A percentile compares a stretch with the other conserved stretches of the same genome.
Evolutionary conservation across 53 echinoderm and acorn worm genomes (phyloP).

Genomic region (Astropecten irregularis): DNA sequence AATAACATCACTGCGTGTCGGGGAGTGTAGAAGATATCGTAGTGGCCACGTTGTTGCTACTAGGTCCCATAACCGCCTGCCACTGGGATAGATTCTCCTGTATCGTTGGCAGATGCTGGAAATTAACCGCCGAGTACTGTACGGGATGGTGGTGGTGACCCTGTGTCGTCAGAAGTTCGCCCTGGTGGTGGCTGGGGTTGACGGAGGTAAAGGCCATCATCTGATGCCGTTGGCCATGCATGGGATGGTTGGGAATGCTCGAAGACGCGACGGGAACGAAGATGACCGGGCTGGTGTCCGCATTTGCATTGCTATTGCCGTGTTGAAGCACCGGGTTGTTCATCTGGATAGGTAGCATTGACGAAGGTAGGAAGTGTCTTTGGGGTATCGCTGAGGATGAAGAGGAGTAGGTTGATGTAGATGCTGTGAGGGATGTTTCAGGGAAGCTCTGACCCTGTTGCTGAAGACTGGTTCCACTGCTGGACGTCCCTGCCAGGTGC

Average conservation of each 20-base stretch:
- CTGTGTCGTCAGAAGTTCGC: not conserved
- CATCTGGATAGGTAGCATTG: not conserved
- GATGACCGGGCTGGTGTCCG: not conserved
- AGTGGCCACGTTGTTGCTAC: conserved; percentile 9
- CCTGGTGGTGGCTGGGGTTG: not conserved
- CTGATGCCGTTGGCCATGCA: not conserved
- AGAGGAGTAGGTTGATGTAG: not conserved
- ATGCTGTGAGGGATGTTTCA: not conserved
- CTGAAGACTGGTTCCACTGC: not conserved
- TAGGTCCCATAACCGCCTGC: conserved; percentile 39
- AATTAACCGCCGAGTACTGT: conserved; percentile 45
- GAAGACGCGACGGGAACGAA: not conserved
- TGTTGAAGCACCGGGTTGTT: not conserved
- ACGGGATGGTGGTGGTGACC: conserved; percentile 19
- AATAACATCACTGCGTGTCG: conserved; percentile 15
- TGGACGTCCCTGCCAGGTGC: not conserved
- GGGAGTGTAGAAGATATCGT: conserved; percentile 4
- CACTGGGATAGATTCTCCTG: conserved; percentile 58
- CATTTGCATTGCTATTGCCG: not conserved
- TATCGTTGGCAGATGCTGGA: conserved; percentile 57
- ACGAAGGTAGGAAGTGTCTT: not conserved
- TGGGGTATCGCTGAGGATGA: not conserved
- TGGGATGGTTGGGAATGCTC: not conserved
- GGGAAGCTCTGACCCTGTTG: conserved; percentile 6
- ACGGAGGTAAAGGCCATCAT: not conserved